Evolutionary conservation across 1,140 invertebrate species (phyloP).

Genomic region (Lucilia sericata): DNA sequence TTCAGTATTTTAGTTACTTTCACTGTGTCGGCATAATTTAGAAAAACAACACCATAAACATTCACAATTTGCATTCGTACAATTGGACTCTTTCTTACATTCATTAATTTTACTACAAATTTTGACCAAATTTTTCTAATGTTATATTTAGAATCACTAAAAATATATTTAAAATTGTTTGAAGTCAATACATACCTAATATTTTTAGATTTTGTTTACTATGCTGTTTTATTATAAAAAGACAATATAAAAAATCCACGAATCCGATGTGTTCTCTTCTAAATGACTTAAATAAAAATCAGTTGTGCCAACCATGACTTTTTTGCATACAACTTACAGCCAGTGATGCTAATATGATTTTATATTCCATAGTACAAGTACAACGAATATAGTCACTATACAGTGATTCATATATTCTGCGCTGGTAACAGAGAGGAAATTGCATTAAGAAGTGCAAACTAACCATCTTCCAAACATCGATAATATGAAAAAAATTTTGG

Average conservation of each 20-base stretch:
- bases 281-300: slow-evolving; percentile 39
- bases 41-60: slow-evolving; percentile 31
- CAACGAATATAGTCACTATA: too few relatives aligned
- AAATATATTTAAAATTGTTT: background rate
- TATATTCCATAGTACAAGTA: too few relatives aligned
- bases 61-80: background rate
- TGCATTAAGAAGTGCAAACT: too few relatives aligned
- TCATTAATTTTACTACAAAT: background rate
- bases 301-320: slow-evolving; percentile 36
- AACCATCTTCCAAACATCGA: too few relatives aligned
- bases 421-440: too few relatives aligned
- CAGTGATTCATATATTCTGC: too few relatives aligned
- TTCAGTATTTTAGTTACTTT: background rate
- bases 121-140: background rate
- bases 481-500: too few relatives aligned
- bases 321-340: slow-evolving; percentile 35
- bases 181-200: slow-evolving; percentile 24
- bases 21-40: slow-evolving; percentile 25
- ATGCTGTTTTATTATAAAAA: slow-evolving; percentile 39
- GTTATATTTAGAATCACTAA: background rate
- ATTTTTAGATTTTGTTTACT: slow-evolving; percentile 36
- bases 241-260: slow-evolving; percentile 32
- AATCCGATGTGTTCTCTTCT: slow-evolving; percentile 36
- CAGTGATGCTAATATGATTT: slow-evolving; percentile 15
- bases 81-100: background rate